Evolutionary conservation across 2,888 invertebrate species (phyloP), one percentile per base, ranked within the genome.

Genomic region (Eucera pruinosa): DNA sequence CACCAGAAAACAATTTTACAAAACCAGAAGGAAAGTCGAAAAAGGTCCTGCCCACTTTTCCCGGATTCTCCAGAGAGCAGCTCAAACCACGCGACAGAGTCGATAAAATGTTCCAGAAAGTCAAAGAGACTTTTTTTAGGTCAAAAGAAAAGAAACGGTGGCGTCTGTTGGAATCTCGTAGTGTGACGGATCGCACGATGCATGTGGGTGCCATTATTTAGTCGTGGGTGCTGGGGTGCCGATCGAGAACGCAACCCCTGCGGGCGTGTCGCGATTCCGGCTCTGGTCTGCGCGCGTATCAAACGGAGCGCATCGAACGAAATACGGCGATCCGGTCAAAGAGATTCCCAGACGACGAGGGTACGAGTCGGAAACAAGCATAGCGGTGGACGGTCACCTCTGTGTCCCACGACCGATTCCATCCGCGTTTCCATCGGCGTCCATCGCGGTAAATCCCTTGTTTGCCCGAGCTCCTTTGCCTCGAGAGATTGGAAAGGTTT

Each of bases 151-250:
- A 45, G n/a, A 27, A 33, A 41, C 70, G 36, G 36, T n/a, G n/a
- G 33, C 43, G 15, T 43, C 43, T 43, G 69, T 36, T n/a, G 15
- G 60, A 15, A 13, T 47, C 36, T 20, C 18, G 13, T 41, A 30
- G 43, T 27, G 62, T 41, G 48, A 62, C 57, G 70, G 36, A 41
- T 27, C 41, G 4, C 27, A 43, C 50, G 57, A 20, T 74, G 71
- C 65, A 88, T 85, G 85, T 82, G 83, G 83, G 84, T 60, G 80
- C 86, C 86, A 81, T 88, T 87, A 88, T 88, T 88, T 87, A 83
- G 80, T n/a, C n/a, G n/a, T n/a, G n/a, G n/a, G n/a, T n/a, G n/a
- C 64, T 48, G 47, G 43, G 36, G 39, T 20, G 43, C 27, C 9
- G 33, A 43, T 52, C 50, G 50, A 57, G 66, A 60, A 61, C 52